Conservation (phyloP, 2,113 vertebrate genomes). For the Chloebia gouldiae region DNA sequence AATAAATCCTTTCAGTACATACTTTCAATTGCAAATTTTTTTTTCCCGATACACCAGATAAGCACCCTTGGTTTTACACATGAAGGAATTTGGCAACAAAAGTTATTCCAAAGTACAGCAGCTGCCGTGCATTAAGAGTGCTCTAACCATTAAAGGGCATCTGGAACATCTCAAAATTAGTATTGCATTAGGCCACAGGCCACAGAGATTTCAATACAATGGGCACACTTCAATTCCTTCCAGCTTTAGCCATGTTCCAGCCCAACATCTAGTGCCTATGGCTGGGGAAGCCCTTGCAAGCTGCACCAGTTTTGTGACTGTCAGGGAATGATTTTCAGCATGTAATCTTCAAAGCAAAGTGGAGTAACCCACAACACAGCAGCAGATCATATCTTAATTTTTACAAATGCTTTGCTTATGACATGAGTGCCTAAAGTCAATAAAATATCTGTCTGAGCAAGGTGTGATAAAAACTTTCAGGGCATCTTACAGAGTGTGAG, state of each 20-base stretch:
- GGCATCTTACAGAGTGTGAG: too few relatives aligned
- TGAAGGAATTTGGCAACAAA: not conserved
- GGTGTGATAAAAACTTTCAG: not conserved
- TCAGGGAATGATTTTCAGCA: not conserved
- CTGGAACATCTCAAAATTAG: constrained; percentile 48
- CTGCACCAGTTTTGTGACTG: not conserved
- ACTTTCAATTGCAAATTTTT: not conserved
- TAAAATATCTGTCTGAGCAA: not conserved
- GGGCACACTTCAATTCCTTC: constrained; percentile 32
- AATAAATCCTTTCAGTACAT: not conserved
- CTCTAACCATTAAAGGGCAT: constrained; percentile 43
- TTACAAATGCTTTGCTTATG: constrained; percentile 26
- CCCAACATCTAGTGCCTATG: not conserved
- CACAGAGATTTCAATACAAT: constrained; percentile 56
- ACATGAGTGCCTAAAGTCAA: not conserved
- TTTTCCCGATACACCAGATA: not conserved
- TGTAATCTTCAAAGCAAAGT: not conserved
- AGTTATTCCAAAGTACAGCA: constrained; percentile 16
- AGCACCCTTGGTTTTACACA: constrained; percentile 8
- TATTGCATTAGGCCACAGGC: constrained; percentile 4
- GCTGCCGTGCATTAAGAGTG: constrained; percentile 34
- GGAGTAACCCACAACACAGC: constrained; percentile 28
- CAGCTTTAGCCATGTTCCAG: not conserved
- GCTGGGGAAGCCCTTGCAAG: not conserved
- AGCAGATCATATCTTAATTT: constrained; percentile 38